Percentiles rank a stretch among this genome's conserved stretches.
phyloP scores from a whole-genome alignment of 1,140 invertebrate genomes.

The Anoplophora glabripennis region DNA sequence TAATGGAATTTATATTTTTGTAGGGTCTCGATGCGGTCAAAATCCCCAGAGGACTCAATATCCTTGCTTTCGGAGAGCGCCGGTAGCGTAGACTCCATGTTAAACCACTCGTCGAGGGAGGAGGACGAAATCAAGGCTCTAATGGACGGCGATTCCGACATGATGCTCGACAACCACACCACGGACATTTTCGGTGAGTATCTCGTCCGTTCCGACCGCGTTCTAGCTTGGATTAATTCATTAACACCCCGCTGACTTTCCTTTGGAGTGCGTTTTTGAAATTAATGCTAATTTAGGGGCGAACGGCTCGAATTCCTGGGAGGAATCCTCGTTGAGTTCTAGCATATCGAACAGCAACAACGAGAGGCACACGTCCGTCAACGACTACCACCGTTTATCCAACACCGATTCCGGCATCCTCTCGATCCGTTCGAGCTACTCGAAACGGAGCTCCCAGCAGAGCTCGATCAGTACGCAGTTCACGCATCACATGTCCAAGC shows the following conservation, averaged over 20 bases:
- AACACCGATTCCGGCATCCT: constrained; percentile 68
- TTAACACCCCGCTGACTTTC: too few species aligned
- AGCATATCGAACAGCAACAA: constrained; percentile 38
- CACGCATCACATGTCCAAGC: constrained; percentile 35
- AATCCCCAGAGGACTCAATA: constrained; percentile 65
- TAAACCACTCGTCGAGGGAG: constrained; percentile 78
- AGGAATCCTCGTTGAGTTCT: constrained; percentile 40
- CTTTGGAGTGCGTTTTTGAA: too few species aligned
- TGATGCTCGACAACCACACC: constrained; percentile 41
- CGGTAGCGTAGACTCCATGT: constrained; percentile 78
- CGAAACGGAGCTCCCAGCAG: constrained; percentile 58
- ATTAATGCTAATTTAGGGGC: constrained; percentile 14
- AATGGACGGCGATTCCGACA: constrained; percentile 53
- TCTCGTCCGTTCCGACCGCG: neutral
- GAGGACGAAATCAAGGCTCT: constrained; percentile 63
- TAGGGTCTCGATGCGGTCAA: constrained; percentile 60
- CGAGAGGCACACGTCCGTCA: constrained; percentile 35
- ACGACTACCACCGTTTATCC: constrained; percentile 43
- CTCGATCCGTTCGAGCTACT: constrained; percentile 58
- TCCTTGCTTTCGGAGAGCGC: constrained; percentile 70
- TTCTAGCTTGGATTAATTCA: too few species aligned
- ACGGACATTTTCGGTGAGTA: constrained; percentile 41
- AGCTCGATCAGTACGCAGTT: constrained; percentile 53
- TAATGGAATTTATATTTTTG: constrained; percentile 19
- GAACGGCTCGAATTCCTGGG: constrained; percentile 40